Base-by-base conservation (phyloP, 2,888 invertebrate genomes). In the Phortica magna region DNA sequence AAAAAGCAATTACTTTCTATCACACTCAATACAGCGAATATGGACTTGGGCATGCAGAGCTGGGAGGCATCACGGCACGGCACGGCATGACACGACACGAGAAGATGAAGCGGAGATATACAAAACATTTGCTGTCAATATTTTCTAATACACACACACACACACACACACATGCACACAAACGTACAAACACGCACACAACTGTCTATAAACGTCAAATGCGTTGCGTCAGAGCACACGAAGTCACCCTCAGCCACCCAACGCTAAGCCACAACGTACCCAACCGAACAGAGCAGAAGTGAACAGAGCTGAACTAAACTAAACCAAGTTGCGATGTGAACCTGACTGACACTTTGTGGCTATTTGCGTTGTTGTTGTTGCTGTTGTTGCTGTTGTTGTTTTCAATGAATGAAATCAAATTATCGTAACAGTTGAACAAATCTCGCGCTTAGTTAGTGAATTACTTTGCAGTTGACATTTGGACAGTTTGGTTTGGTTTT, bases 371-470 rank as follows among this genome's bases (percentile, higher is more conserved):
- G 12, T 53, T 55, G n/a, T 59, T 59, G 59, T 31, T 70, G 53
- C 7, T 2, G 31, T 41, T 31, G 31, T 48, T 14, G 14, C n/a
- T 17, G 70, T 39, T 17, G 10, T 71, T 7, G 22, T 53, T 71
- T 10, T 19, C 55, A 55, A 31, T 19, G 70, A 55, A 71, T 55
- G 53, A 71, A 71, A 71, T 71, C 70, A 71, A 71, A 71, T 71
- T 71, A 71, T 71, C 70, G 70, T 31, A 71, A 71, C 39, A 53
- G 53, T 71, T 71, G 55, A 31, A 17, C 55, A 71, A 71, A 71
- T 71, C 55, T 71, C 39, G 55, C 70, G 31, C 12, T 71, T 55
- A 53, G 55, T 71, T 71, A 71, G 70, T 71, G 70, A 71, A 71
- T 53, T 71, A 71, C 31, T 53, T 71, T 67, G 67, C 70, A 53